Conservation (phyloP, 2,888 invertebrate species). For the Synanthedon vespiformis region DNA sequence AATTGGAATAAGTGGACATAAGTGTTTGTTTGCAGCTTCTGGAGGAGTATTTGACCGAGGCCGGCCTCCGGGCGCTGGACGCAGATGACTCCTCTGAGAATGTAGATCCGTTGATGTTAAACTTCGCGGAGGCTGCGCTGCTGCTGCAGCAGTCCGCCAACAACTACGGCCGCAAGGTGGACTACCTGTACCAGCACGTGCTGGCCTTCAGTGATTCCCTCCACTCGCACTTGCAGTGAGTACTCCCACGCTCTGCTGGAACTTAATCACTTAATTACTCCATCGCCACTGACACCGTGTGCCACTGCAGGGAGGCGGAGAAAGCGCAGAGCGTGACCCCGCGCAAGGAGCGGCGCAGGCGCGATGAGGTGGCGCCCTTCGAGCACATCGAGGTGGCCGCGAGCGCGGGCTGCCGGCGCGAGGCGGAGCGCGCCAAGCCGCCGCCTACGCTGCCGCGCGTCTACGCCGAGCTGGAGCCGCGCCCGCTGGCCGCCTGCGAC, state of each 20-base stretch:
- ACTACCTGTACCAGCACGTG: slow-evolving; percentile 66
- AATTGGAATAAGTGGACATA: no score
- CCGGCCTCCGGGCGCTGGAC: slow-evolving; percentile 46
- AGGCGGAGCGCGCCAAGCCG: slow-evolving; percentile 20
- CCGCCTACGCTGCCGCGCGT: slow-evolving; percentile 54
- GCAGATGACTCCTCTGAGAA: slow-evolving; percentile 14
- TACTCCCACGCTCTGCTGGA: slow-evolving; percentile 2
- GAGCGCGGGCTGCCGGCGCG: slow-evolving; percentile 16
- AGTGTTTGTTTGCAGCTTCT: slow-evolving; percentile 46
- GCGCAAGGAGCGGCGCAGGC: slow-evolving; percentile 10
- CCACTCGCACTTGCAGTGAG: slow-evolving; percentile 25
- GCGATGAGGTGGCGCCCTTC: slow-evolving; percentile 13
- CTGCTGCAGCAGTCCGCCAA: slow-evolving; percentile 79
- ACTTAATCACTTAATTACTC: not conserved
- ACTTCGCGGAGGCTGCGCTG: slow-evolving; percentile 83
- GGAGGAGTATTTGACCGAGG: slow-evolving; percentile 69
- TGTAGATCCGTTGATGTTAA: slow-evolving; percentile 35
- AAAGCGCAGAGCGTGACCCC: no score
- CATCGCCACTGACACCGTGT: not conserved
- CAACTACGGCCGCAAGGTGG: slow-evolving; percentile 81
- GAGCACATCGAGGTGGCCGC: slow-evolving; percentile 17
- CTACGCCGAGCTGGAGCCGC: slow-evolving; percentile 55
- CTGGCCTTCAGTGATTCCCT: slow-evolving; percentile 43
- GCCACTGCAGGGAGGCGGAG: no score
- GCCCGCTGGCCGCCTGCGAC: slow-evolving; percentile 27